phyloP scores from a whole-genome alignment of 1,140 invertebrate genomes.

The Drosophila tristis region DNA sequence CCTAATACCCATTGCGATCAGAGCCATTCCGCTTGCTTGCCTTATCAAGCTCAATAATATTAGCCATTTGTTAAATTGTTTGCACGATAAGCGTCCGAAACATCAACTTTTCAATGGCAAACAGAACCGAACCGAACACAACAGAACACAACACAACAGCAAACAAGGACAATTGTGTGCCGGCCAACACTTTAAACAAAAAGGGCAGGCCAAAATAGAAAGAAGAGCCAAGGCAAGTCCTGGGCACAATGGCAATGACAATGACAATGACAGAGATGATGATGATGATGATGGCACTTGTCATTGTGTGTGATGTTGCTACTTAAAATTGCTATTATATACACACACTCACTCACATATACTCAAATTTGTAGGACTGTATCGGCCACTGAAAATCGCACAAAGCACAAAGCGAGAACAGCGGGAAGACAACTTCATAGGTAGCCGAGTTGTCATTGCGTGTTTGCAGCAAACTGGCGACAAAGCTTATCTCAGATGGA shows the following conservation, averaged over 20 bases:
- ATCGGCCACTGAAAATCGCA: constrained; percentile 52
- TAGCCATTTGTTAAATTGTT: constrained; percentile 76
- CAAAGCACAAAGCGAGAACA: constrained; percentile 41
- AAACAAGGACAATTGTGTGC: constrained; percentile 69
- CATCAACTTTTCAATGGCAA: constrained; percentile 40
- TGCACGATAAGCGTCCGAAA: constrained; percentile 62
- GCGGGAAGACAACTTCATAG: constrained; percentile 52
- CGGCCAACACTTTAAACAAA: constrained; percentile 76
- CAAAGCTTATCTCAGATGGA: constrained; percentile 77
- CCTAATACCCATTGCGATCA: constrained; percentile 18
- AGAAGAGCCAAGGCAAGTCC: constrained; percentile 32
- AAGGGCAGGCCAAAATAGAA: constrained; percentile 31
- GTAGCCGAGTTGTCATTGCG: constrained; percentile 71
- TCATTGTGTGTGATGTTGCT: constrained; percentile 52
- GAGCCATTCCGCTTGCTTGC: constrained; percentile 9
- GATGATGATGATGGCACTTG: constrained; percentile 50
- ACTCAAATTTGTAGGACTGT: not conserved
- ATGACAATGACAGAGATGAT: constrained; percentile 46
- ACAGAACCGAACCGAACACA: too few relatives aligned
- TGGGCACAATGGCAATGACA: constrained; percentile 45
- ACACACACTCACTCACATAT: not conserved
- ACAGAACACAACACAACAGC: constrained; percentile 16
- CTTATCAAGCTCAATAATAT: constrained; percentile 56
- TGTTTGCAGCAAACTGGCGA: constrained; percentile 74
- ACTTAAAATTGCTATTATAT: constrained; percentile 55